Evolutionary conservation across 2,113 vertebrate genomes (phyloP), one percentile per base, ranked within the genome.

Genomic region (Lutjanus erythropterus): DNA sequence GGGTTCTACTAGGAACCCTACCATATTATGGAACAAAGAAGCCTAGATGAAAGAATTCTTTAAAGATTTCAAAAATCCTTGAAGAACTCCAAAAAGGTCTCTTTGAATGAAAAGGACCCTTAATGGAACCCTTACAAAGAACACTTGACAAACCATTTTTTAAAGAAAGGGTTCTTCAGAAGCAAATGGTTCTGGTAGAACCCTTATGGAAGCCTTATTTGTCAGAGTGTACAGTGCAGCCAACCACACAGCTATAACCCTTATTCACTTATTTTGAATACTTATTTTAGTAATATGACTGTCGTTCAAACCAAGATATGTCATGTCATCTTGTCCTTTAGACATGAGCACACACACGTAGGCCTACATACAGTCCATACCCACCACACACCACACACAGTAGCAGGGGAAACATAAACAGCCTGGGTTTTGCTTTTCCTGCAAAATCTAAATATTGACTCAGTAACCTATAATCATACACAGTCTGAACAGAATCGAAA

Each of bases 401-500:
- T 90, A 92, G 91, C 84, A 33, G 19, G 55, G 78, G 64, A 4
- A 80, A 80, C 81, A 85, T 78, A 89, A 81, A 85, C 79, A 84
- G 71, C 44, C 83, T 61, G 71, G 73, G 73, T 80, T 92, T 76
- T 86, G 83, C 86, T 88, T 89, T 88, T 71, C 80, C 89, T 85
- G 80, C 86, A 46, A 44, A 85, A 90, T 87, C 88, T 91, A 91
- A 93, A 93, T 90, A 93, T 91, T 89, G 87, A 91, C 90, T 93
- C 86, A 69, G 87, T 49, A 88, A 77, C 86, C 87, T 89, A 85
- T 88, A 93, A 93, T 93, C 88, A 91, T 85, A 78, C 77, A 80
- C 74, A 80, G 87, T 69, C 85, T 67, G 83, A 89, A 83, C 86
- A 86, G 65, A 88, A 82, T 86, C 8, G 75, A 89, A 89, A 92